Base-by-base conservation (phyloP, 1,140 invertebrate species). In the Cyphomyrmex costatus region DNA sequence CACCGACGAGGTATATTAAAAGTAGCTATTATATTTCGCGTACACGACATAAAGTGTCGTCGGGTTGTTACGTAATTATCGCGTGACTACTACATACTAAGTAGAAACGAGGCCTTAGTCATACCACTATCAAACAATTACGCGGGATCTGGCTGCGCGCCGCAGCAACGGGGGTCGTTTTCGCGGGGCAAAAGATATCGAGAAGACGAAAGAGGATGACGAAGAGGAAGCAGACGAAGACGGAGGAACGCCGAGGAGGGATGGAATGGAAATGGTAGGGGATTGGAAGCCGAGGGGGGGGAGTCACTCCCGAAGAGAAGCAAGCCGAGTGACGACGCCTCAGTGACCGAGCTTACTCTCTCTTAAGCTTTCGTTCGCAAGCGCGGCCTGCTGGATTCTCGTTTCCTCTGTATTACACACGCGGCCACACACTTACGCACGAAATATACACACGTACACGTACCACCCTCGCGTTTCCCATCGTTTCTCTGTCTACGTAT, bases 291-390 rank as follows among this genome's bases (percentile, higher is more conserved):
- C 65, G 66, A 87, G 36, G 46, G 88, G 86, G 87, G 91, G 91
- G 90, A 93, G 92, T 90, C 85, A 89, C 87, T 89, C 88, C 88
- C 86, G 61, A 92, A 85, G 92, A 83, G 82, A 92, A 92, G 87
- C 90, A 83, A 92, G 91, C 89, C 87, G 92, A 92, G 92, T 91
- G 93, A 90, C 92, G 92, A 93, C 93, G 93, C 93, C 91, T 94
- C 92, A 89, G 93, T 94, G 92, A 94, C 92, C 93, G 93, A 91
- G 91, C 93, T 94, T 93, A 93, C 91, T 91, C 93, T 93, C 91
- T 78, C 92, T 92, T 89, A 92, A 93, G 90, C 92, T 92, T 92
- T 92, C 90, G 92, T 91, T 93, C 89, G 91, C 91, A 91, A 93
- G 92, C 92, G 91, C 91, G 85, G 88, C 88, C 85, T 65, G 83